Base-by-base conservation (phyloP, 1,140 invertebrate species). In the Helicoverpa armigera region DNA sequence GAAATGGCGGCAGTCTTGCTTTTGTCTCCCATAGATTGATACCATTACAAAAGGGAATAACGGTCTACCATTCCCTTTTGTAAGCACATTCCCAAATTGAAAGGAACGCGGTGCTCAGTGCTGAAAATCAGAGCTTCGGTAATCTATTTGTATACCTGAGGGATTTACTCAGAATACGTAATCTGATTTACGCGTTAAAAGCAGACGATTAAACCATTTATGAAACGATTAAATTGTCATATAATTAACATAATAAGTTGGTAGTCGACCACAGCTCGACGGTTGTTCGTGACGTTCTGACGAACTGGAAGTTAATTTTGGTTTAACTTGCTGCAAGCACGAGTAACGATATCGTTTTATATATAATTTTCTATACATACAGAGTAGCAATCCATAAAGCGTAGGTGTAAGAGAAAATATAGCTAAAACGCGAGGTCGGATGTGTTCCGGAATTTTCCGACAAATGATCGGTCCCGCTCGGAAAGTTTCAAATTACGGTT, bases 401-500 rank as follows among this genome's bases (percentile, higher is more conserved):
- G 60, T 73, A 58, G 54, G 70, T 69, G 60, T 73, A 78, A 23
- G 86, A 86, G 83, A 88, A 88, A 89, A 87, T 87, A 84, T 83
- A 79, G 79, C 48, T 70, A 51, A 61, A 82, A 54, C 79, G 82
- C 77, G 75, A 65, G 83, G 86, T 85, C 84, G 81, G 78, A 86
- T 82, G 74, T 81, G 82, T 83, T 81, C 84, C 83, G 83, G 84
- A 88, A 88, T 87, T 86, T 86, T 84, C 83, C 69, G 85, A 87
- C 85, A 90, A 90, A 89, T 90, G 86, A 85, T 88, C 83, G 83
- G 77, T 56, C 81, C 81, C 84, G 83, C 74, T 76, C 67, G 65
- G 72, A 89, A 89, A 88, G 82, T 86, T 88, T 79, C 74, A 87
- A 90, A 88, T 89, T 86, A 84, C 84, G 81, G 69, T 72, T 77